phyloP scores from a whole-genome alignment of 1,140 invertebrate genomes.

The Macrobrachium nipponense region DNA sequence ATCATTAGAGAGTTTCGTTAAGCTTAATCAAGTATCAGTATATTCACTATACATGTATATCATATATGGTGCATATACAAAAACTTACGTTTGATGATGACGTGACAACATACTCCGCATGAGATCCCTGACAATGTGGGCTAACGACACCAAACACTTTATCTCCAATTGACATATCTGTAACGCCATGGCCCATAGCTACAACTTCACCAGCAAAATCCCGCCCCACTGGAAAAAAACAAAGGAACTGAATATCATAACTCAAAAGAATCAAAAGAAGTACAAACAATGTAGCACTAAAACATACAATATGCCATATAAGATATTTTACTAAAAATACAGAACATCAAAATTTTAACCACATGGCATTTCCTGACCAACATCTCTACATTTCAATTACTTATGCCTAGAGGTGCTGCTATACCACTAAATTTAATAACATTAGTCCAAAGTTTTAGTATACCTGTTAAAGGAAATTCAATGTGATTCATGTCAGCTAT shows the following conservation, averaged over 20 bases:
- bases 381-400: background rate
- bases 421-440: too few species aligned
- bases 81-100: conserved; percentile 48
- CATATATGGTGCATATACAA: background rate
- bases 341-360: too few species aligned
- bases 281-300: too few species aligned
- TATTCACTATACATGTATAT: background rate
- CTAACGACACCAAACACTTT: conserved; percentile 82
- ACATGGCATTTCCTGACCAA: too few species aligned
- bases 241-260: background rate
- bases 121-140: conserved; percentile 42
- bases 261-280: too few species aligned
- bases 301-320: too few species aligned
- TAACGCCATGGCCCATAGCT: conserved; percentile 79
- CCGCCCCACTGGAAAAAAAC: conserved; percentile 78
- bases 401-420: background rate
- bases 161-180: conserved; percentile 77
- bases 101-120: conserved; percentile 48
- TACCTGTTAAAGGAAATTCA: conserved; percentile 76
- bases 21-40: background rate
- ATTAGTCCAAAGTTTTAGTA: too few species aligned
- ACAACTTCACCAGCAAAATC: conserved; percentile 86
- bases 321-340: too few species aligned
- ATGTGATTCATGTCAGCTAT: conserved; percentile 6
- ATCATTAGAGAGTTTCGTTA: background rate